Percentiles rank a stretch among this genome's conserved stretches.
phyloP scores from a whole-genome alignment of 2,888 invertebrate species.

The Melipona beecheii region DNA sequence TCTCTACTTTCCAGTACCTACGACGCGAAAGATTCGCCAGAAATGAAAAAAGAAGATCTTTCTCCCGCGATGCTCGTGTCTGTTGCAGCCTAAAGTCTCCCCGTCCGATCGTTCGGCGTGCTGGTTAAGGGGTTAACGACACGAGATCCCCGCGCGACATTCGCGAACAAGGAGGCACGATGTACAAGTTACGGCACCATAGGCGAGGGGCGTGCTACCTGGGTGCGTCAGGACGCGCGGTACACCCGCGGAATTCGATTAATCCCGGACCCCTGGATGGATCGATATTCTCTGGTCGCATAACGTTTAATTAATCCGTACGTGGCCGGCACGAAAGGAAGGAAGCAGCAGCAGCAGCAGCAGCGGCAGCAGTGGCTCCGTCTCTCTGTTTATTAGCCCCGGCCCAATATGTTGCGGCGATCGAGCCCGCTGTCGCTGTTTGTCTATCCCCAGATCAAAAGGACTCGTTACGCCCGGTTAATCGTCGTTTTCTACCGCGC shows the following conservation, averaged over 20 bases:
- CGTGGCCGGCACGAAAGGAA: slow-evolving; percentile 62
- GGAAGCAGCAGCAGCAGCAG: slow-evolving; percentile 41
- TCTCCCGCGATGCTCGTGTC: background rate
- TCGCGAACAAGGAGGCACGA: slow-evolving; percentile 1
- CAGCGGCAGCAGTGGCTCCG: slow-evolving; percentile 2
- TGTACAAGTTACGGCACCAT: slow-evolving; percentile 27
- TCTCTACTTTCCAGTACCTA: too few species aligned
- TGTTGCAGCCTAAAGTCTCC: slow-evolving; percentile 13
- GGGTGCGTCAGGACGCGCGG: slow-evolving; percentile 46
- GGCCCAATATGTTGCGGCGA: slow-evolving; percentile 74
- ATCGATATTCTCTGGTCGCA: slow-evolving; percentile 55
- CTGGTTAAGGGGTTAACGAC: slow-evolving; percentile 54
- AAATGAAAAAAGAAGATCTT: background rate
- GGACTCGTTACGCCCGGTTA: slow-evolving; percentile 70
- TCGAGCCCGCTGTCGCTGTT: slow-evolving; percentile 68
- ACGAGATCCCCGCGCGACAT: slow-evolving; percentile 3
- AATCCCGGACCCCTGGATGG: slow-evolving; percentile 47
- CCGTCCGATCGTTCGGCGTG: slow-evolving; percentile 20
- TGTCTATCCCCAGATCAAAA: slow-evolving; percentile 81
- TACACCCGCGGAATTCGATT: slow-evolving; percentile 72
- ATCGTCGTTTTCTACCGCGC: slow-evolving; percentile 73
- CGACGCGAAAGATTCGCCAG: too few species aligned
- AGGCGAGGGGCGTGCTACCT: slow-evolving; percentile 14
- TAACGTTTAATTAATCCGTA: slow-evolving; percentile 71
- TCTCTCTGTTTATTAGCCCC: slow-evolving; percentile 67